Conservation (phyloP, 2,113 vertebrate genomes). For the Tychaedon coryphoeus region DNA sequence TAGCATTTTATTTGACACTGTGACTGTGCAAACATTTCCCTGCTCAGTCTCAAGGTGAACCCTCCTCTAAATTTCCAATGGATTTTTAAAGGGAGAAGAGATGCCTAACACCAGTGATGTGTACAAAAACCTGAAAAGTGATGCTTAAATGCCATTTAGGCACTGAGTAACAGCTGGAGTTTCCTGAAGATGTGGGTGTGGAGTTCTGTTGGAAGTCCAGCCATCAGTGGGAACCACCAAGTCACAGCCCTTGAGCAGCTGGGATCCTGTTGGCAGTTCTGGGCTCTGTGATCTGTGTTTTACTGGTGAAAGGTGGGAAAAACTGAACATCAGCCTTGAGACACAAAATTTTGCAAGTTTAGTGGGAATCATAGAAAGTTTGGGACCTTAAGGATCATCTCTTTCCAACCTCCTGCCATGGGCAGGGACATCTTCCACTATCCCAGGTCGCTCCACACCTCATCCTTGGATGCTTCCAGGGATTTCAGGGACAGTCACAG, state of each 20-base stretch:
- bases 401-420: not conserved
- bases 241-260: not conserved
- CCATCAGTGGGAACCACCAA: fast-evolving
- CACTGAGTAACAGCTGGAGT: not conserved
- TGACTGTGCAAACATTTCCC: not conserved
- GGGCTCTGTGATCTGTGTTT: not conserved
- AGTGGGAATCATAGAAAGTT: not conserved
- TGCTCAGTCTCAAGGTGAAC: not conserved
- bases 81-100: not conserved
- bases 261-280: not conserved
- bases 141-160: not conserved
- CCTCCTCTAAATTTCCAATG: not conserved
- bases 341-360: not conserved
- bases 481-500: not conserved
- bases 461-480: not conserved
- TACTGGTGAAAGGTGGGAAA: not conserved
- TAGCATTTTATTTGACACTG: not conserved
- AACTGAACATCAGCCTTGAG: not conserved
- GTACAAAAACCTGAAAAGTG: not conserved
- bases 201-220: not conserved
- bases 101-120: not conserved
- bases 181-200: not conserved
- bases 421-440: not conserved
- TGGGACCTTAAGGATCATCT: not conserved
- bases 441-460: fast-evolving